phyloP scores from a whole-genome alignment of 2,888 invertebrate genomes.

The Craniophora ligustri region DNA sequence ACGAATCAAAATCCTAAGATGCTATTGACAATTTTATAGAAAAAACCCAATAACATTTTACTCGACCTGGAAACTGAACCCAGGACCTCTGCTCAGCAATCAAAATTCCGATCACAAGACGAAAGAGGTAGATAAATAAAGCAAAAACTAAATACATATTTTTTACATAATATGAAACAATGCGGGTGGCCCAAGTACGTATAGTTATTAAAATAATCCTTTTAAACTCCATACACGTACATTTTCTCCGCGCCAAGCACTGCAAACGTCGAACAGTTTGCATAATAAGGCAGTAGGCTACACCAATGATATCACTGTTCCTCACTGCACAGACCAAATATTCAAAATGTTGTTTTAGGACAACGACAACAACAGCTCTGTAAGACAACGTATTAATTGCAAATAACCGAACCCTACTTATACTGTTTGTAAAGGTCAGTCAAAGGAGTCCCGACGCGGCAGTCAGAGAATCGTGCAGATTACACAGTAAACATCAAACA shows the following conservation, averaged over 20 bases:
- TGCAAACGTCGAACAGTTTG: slow-evolving; percentile 50
- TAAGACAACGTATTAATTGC: slow-evolving; percentile 76
- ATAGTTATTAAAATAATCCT: slow-evolving; percentile 38
- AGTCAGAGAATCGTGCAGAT: slow-evolving; percentile 29
- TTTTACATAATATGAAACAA: slow-evolving; percentile 22
- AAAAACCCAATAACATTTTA: too few relatives aligned
- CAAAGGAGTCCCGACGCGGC: slow-evolving; percentile 19
- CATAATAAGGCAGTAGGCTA: slow-evolving; percentile 42
- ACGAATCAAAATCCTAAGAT: too few relatives aligned
- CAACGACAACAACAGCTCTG: slow-evolving; percentile 64
- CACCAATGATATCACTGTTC: slow-evolving; percentile 49
- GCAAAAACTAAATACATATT: slow-evolving; percentile 17
- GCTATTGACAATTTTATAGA: too few relatives aligned
- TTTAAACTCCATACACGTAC: slow-evolving; percentile 42
- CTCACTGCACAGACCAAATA: slow-evolving; percentile 58
- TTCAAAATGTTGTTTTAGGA: slow-evolving; percentile 77
- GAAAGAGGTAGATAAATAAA: slow-evolving; percentile 14
- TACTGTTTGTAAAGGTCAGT: slow-evolving; percentile 52
- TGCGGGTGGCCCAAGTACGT: slow-evolving; percentile 34
- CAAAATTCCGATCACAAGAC: not conserved
- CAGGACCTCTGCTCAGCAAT: too few relatives aligned
- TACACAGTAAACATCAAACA: slow-evolving; percentile 38
- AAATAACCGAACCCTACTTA: slow-evolving; percentile 64
- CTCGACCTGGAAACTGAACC: too few relatives aligned
- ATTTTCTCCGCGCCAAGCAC: slow-evolving; percentile 40